phyloP scores from a whole-genome alignment of 1,140 invertebrate genomes.

The Lepidotrigona ventralis region DNA sequence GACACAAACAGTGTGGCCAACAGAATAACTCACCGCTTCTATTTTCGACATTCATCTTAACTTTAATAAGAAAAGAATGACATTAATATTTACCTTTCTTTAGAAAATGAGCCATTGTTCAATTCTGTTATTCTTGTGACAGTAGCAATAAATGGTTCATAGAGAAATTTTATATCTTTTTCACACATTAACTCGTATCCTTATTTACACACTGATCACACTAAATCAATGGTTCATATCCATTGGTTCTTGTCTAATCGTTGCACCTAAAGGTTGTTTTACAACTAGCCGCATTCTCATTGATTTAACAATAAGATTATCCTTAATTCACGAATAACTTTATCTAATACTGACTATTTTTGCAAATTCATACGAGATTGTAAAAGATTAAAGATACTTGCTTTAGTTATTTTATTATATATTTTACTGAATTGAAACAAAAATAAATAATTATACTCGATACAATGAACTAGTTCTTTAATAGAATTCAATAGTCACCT shows the following conservation, averaged over 20 bases:
- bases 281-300: slow-evolving; percentile 14
- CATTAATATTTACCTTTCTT: slow-evolving; percentile 58
- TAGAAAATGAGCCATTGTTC: slow-evolving; percentile 59
- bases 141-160: slow-evolving; percentile 21
- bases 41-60: slow-evolving; percentile 5
- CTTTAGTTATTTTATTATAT: not conserved
- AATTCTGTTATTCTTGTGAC: not conserved
- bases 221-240: slow-evolving; percentile 50
- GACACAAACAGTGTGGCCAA: slow-evolving; percentile 29
- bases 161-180: not conserved
- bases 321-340: not conserved
- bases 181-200: slow-evolving; percentile 1
- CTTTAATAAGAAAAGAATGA: not conserved
- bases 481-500: slow-evolving; percentile 21
- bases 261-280: not conserved
- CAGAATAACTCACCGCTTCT: slow-evolving; percentile 24
- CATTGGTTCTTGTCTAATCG: slow-evolving; percentile 31
- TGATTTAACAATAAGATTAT: slow-evolving; percentile 24
- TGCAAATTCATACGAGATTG: not conserved
- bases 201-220: slow-evolving; percentile 47
- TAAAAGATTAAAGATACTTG: not conserved
- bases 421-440: not conserved
- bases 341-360: not conserved
- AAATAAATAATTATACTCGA: not conserved
- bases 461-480: not conserved